Conservation (phyloP, 1,140 invertebrate species). For the Dendroctonus valens region DNA sequence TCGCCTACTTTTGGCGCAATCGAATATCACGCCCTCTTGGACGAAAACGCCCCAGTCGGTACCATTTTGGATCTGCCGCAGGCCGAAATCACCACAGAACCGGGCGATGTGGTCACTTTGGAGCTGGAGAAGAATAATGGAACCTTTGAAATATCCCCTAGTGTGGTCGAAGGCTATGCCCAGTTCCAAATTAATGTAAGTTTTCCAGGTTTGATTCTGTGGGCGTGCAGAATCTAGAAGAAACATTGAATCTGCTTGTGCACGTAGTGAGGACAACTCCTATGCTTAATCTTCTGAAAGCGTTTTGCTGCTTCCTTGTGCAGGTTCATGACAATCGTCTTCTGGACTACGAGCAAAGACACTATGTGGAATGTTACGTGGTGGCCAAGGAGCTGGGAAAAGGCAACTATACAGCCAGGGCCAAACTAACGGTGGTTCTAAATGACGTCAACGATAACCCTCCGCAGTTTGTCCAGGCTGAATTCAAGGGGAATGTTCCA, state of each 20-base stretch:
- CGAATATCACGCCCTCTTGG: slow-evolving; percentile 57
- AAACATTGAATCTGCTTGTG: too few relatives aligned
- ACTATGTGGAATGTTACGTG: slow-evolving; percentile 74
- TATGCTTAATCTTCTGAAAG: slow-evolving; percentile 32
- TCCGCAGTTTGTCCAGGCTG: slow-evolving; percentile 72
- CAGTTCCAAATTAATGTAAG: slow-evolving; percentile 73
- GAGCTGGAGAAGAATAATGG: slow-evolving; percentile 77
- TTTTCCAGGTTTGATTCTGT: neutral
- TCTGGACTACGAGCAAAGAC: slow-evolving; percentile 79
- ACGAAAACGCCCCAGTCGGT: slow-evolving; percentile 81
- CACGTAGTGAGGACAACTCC: slow-evolving; percentile 43
- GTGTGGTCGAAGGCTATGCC: slow-evolving; percentile 77
- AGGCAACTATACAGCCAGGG: slow-evolving; percentile 68
- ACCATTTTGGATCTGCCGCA: slow-evolving; percentile 69
- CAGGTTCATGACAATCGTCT: slow-evolving; percentile 72
- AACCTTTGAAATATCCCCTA: slow-evolving; percentile 84
- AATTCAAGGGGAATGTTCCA: slow-evolving; percentile 59
- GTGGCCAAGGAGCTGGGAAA: slow-evolving; percentile 75
- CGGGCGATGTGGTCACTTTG: slow-evolving; percentile 81
- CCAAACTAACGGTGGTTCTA: slow-evolving; percentile 76
- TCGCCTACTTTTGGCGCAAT: slow-evolving; percentile 42
- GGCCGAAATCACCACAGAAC: slow-evolving; percentile 56
- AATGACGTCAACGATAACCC: slow-evolving; percentile 89
- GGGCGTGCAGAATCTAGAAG: too few relatives aligned
- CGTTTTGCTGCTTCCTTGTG: neutral